A percentile compares a stretch with the other conserved stretches of the same genome.
These are phyloP conservation scores for Homalodisca vitripennis DNA, from an alignment of 1,140 invertebrate species.

Conservation along the genomic window DNA sequence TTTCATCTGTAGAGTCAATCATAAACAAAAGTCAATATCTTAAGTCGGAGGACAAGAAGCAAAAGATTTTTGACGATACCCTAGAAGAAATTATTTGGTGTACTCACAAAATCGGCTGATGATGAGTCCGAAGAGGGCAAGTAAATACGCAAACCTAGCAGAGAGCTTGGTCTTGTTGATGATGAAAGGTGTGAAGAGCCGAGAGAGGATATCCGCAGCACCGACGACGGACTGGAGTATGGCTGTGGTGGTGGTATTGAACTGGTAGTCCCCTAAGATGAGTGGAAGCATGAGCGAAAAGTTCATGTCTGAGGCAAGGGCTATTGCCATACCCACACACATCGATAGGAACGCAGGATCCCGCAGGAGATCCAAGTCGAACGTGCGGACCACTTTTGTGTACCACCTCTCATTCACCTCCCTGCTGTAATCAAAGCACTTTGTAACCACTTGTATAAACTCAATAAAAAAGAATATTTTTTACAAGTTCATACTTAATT, in stretches of 20 bases:
- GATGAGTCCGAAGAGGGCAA: constrained; percentile 63
- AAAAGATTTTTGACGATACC: no score
- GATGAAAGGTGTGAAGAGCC: constrained; percentile 58
- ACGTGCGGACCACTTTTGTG: background rate
- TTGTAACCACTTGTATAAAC: no score
- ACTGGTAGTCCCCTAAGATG: constrained; percentile 61
- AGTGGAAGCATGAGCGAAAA: constrained; percentile 65
- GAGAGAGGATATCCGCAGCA: constrained; percentile 37
- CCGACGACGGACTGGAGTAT: constrained; percentile 38
- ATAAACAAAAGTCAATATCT: no score
- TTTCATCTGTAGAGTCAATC: no score
- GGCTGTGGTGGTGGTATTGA: constrained; percentile 50
- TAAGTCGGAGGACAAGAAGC: no score
- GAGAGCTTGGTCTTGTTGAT: constrained; percentile 62
- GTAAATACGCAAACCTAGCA: constrained; percentile 64
- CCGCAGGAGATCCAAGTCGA: constrained; percentile 63
- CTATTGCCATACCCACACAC: constrained; percentile 62
- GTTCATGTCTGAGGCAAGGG: constrained; percentile 66
- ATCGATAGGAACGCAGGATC: constrained; percentile 65
- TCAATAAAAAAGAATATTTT: no score
- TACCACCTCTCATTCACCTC: background rate
- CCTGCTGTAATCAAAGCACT: background rate
- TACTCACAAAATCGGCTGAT: constrained; percentile 63
- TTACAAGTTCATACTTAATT: no score
- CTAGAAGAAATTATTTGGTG: no score